phyloP scores from a whole-genome alignment of 2,797 vertebrate genomes.

The Mycteria americana region DNA sequence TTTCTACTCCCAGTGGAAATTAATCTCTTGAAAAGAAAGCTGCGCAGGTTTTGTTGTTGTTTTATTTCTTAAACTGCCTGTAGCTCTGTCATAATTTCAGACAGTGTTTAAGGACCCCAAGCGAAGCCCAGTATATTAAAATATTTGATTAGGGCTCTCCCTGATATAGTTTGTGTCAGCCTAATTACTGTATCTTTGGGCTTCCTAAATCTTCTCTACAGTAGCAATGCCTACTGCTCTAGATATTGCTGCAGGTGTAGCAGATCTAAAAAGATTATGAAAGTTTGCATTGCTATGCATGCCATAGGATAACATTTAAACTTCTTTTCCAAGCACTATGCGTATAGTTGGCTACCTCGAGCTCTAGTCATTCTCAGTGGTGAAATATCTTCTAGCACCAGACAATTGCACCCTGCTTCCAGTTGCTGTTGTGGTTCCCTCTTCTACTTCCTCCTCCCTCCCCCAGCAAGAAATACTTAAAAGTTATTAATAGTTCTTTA shows the following conservation, averaged over 20 bases:
- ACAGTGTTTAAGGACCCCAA: neutral
- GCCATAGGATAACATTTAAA: neutral
- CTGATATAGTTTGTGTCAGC: neutral
- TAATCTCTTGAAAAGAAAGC: constrained; percentile 27
- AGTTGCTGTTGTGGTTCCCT: neutral
- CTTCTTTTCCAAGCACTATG: neutral
- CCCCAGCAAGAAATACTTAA: neutral
- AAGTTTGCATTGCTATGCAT: neutral
- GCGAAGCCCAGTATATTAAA: neutral
- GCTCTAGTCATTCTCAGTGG: neutral
- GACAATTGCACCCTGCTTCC: neutral
- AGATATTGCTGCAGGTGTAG: neutral
- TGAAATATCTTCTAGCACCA: neutral
- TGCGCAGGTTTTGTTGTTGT: constrained; percentile 9
- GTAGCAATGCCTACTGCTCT: neutral
- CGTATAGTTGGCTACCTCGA: neutral
- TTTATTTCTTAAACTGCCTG: constrained; percentile 18
- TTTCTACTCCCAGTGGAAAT: constrained; percentile 7
- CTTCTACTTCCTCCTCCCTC: neutral
- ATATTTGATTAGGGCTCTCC: neutral
- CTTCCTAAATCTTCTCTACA: neutral
- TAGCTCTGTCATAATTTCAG: neutral
- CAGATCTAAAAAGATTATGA: neutral
- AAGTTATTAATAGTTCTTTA: neutral
- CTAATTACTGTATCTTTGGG: neutral